phyloP scores from a whole-genome alignment of 1,140 invertebrate species.

The Carposina sasakii region DNA sequence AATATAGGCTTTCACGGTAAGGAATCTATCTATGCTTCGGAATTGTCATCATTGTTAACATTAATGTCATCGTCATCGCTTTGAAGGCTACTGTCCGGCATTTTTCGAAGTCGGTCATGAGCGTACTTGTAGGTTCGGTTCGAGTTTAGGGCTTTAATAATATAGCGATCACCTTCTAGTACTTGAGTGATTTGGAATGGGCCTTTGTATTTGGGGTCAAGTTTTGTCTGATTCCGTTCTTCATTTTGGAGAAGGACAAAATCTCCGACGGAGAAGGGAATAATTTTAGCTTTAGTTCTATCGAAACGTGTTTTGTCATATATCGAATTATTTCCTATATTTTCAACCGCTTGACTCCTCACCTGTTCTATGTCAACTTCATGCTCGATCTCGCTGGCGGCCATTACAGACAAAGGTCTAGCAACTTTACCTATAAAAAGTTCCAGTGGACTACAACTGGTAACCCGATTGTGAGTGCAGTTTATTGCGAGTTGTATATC shows the following conservation, averaged over 20 bases:
- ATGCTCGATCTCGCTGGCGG: constrained; percentile 6
- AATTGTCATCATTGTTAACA: too few species aligned
- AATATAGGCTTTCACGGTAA: too few species aligned
- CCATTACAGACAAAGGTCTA: constrained; percentile 26
- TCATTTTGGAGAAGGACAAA: constrained; percentile 30
- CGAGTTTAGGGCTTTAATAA: constrained; percentile 9
- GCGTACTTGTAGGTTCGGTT: constrained; percentile 21
- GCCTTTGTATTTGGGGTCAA: constrained; percentile 29
- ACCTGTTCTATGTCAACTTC: background rate
- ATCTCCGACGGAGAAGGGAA: constrained; percentile 25
- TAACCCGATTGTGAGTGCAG: constrained; percentile 18
- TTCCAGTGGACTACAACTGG: constrained; percentile 28
- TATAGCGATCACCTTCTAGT: constrained; percentile 20
- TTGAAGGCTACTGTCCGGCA: too few species aligned
- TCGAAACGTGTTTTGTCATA: constrained; percentile 29
- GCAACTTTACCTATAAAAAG: constrained; percentile 33
- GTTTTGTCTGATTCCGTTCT: constrained; percentile 29
- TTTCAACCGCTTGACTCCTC: background rate
- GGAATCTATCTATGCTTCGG: too few species aligned
- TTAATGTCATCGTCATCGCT: too few species aligned
- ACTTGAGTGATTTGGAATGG: constrained; percentile 23
- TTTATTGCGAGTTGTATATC: constrained; percentile 37
- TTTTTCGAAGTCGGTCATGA: constrained; percentile 19
- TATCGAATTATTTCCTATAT: background rate
- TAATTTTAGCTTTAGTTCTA: constrained; percentile 27